Base-by-base conservation (phyloP, 1,140 invertebrate species). In the Drosophila punjabiensis region DNA sequence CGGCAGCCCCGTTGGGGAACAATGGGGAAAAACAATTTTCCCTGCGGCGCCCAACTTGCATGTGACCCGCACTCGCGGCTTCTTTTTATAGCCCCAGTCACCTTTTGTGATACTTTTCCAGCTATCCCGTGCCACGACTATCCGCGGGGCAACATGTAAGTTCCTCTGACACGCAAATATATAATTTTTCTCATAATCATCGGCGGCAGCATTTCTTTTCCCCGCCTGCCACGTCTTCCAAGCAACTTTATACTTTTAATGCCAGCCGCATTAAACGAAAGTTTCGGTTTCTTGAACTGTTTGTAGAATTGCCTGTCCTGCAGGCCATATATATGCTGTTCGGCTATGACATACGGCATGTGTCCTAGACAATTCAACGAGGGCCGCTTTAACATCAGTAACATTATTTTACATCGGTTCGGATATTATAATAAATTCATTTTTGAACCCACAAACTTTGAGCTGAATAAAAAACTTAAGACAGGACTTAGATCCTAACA, bases 141-240 rank as follows among this genome's bases (percentile, higher is more conserved):
- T 58, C 55, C 82, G 43, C 53, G 55, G 59, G 33, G 41, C 64
- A 37, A 68, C 45, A 68, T 61, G 60, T 71, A 86, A 82, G 82
- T 65, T 50, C 67, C 47, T 52, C 81, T 67, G 86, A 82, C 86
- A 89, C 86, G 86, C 86, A 89, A 89, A 89, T 82, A 90, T 89
- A 89, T 90, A 90, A 90, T 90, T 90, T 90, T 79, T 82, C 82
- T 82, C 87, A 86, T 90, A 90, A 88, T 85, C 85, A 81, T 78
- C 73, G 67, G 77, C 65, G 71, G 76, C 60, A 70, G 69, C 77
- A 56, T 61, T 74, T 74, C 78, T 71, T 81, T 56, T 67, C 50
- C 68, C 67, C 81, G 58, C 59, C 74, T 76, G 80, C 80, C 67
- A 74, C 65, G 66, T 70, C 81, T 65, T 32, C 56, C 35, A 48